A percentile compares a stretch with the other conserved stretches of the same genome.
These are phyloP conservation scores for Trachelus stipa DNA, from an alignment of 2,888 invertebrate genomes.

Conservation along the genomic window DNA sequence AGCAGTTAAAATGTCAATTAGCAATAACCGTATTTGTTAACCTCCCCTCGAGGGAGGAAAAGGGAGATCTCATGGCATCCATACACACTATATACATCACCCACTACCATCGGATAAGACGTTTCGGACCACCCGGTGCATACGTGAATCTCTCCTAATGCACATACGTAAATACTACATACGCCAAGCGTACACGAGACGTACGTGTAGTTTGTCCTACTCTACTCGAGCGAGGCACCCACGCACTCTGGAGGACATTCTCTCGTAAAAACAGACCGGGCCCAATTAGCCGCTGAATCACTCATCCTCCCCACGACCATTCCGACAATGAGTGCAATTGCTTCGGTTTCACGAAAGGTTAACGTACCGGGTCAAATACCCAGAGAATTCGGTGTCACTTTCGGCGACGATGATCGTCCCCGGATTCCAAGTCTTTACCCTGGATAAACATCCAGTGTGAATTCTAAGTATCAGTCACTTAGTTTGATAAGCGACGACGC, in stretches of 20 bases:
- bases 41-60: slow-evolving; percentile 34
- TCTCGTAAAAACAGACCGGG: slow-evolving; percentile 33
- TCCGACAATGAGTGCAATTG: slow-evolving; percentile 62
- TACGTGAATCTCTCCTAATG: neutral
- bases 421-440: neutral
- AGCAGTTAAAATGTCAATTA: slow-evolving; percentile 59
- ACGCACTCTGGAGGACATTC: neutral
- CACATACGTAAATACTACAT: slow-evolving; percentile 22
- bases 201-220: slow-evolving; percentile 22
- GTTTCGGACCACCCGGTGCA: neutral
- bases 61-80: slow-evolving; percentile 37
- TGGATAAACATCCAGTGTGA: neutral
- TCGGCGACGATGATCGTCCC: slow-evolving; percentile 31
- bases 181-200: slow-evolving; percentile 25
- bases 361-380: slow-evolving; percentile 61
- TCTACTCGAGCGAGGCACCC: slow-evolving; percentile 12
- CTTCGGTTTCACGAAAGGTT: slow-evolving; percentile 61
- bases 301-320: slow-evolving; percentile 29
- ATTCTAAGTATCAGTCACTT: neutral
- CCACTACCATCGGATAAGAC: neutral
- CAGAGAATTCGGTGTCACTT: slow-evolving; percentile 62
- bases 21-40: slow-evolving; percentile 55
- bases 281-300: slow-evolving; percentile 54
- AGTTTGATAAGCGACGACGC: neutral
- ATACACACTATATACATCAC: slow-evolving; percentile 30